Percentiles rank a stretch among this genome's conserved stretches.
Conservation (phyloP, 1,140 invertebrate genomes). For the Micrasema minimum region DNA sequence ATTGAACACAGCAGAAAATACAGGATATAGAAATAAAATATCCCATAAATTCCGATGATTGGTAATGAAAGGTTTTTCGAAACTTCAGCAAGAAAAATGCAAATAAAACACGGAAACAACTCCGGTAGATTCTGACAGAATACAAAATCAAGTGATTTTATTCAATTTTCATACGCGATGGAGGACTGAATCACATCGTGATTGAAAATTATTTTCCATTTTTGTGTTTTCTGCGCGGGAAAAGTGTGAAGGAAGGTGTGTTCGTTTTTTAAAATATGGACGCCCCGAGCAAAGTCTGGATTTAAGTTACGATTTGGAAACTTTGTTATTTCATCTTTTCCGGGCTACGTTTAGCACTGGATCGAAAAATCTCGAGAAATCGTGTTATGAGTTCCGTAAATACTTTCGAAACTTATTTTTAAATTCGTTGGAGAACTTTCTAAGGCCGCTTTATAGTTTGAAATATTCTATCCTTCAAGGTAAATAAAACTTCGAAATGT, state of each 20-base stretch:
- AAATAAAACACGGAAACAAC: too few species aligned
- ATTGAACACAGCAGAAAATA: too few species aligned
- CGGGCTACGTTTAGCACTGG: background rate
- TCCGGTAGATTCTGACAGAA: too few species aligned
- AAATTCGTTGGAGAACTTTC: background rate
- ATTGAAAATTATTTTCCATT: too few species aligned
- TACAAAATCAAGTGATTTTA: too few species aligned
- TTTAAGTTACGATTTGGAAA: conserved; percentile 3
- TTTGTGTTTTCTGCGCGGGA: conserved; percentile 4
- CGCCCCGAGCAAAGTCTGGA: background rate
- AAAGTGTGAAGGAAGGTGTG: background rate
- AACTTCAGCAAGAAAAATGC: too few species aligned
- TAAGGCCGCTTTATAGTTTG: background rate
- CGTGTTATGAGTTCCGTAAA: conserved; percentile 2
- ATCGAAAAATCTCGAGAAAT: conserved; percentile 7
- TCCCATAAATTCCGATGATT: too few species aligned
- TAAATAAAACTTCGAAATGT: background rate
- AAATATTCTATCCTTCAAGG: background rate
- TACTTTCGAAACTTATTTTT: background rate
- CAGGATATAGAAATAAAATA: too few species aligned
- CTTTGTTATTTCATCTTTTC: conserved; percentile 22
- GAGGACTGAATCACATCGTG: too few species aligned
- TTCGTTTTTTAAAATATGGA: conserved; percentile 12
- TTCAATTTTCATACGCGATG: too few species aligned
- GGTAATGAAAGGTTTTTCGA: too few species aligned